These are phyloP conservation scores for Synaphobranchus kaupii DNA, from an alignment of 2,797 vertebrate genomes.

Conservation along the genomic window DNA sequence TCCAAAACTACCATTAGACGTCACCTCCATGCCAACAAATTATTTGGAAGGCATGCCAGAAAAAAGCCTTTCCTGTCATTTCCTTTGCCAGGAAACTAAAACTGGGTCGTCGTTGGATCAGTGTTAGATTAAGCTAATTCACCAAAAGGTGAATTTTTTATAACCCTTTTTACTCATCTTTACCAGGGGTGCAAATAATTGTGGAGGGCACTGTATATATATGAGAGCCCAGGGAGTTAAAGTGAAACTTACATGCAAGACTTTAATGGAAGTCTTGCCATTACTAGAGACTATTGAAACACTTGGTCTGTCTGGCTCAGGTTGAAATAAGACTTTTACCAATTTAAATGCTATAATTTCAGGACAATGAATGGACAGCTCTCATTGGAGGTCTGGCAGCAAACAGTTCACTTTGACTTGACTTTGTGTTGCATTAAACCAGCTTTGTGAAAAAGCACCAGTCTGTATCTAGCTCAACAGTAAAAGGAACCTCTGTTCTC, in stretches of 20 bases:
- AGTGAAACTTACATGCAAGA: not conserved
- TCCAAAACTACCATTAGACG: too few species aligned
- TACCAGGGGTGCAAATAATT: too few species aligned
- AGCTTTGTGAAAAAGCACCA: not conserved
- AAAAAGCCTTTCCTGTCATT: too few species aligned
- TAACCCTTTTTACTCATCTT: too few species aligned
- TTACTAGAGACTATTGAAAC: not conserved
- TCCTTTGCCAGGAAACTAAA: too few species aligned
- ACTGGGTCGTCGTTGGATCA: too few species aligned
- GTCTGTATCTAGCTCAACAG: not conserved
- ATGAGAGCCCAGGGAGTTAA: not conserved
- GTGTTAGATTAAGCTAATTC: too few species aligned
- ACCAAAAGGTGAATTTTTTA: too few species aligned
- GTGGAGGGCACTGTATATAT: too few species aligned
- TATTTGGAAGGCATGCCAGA: too few species aligned
- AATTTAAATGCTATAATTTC: not conserved
- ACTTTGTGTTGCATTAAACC: not conserved
- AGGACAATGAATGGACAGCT: not conserved
- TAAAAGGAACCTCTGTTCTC: constrained; percentile 19
- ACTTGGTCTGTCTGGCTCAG: not conserved
- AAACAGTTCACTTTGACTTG: not conserved
- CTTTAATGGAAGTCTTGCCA: not conserved
- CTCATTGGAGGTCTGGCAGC: not conserved
- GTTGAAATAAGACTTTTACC: not conserved
- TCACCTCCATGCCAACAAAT: too few species aligned